Evolutionary conservation across 2,888 invertebrate genomes (phyloP).

Genomic region (Tenthredo notha): DNA sequence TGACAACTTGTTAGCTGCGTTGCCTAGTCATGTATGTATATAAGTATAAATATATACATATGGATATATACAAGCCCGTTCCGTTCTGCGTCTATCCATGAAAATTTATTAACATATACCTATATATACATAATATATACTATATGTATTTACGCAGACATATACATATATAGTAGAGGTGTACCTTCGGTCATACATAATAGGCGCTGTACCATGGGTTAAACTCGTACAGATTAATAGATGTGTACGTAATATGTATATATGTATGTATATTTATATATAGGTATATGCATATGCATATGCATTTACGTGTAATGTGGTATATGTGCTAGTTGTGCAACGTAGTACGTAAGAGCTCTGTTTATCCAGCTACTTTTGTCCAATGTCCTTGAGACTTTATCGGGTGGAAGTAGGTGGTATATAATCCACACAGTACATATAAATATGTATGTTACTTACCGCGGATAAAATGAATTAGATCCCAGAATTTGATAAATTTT

Average conservation of each 20-base stretch:
- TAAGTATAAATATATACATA: not conserved
- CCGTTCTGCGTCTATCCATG: not conserved
- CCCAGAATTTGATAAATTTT: not conserved
- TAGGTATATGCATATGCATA: not conserved
- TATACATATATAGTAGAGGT: not conserved
- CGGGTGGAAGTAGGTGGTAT: slow-evolving; percentile 19
- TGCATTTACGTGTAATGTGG: not conserved
- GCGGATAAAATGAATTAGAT: not conserved
- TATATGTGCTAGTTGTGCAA: slow-evolving; percentile 3
- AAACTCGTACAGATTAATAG: slow-evolving; percentile 8
- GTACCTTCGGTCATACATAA: slow-evolving; percentile 21
- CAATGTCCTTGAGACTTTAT: slow-evolving; percentile 21
- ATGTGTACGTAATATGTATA: not conserved
- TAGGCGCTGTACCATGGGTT: slow-evolving; percentile 31
- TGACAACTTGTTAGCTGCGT: slow-evolving; percentile 13
- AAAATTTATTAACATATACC: not conserved
- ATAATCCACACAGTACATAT: not conserved
- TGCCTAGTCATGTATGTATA: slow-evolving; percentile 6
- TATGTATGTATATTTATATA: not conserved
- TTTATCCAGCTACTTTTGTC: slow-evolving; percentile 37
- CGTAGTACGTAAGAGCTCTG: slow-evolving; percentile 25
- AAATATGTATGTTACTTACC: not conserved
- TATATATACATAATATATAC: not conserved
- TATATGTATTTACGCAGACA: not conserved
- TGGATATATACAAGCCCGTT: not conserved